Conservation (phyloP, 2,797 vertebrate species). For the Centroberyx gerrardi region DNA sequence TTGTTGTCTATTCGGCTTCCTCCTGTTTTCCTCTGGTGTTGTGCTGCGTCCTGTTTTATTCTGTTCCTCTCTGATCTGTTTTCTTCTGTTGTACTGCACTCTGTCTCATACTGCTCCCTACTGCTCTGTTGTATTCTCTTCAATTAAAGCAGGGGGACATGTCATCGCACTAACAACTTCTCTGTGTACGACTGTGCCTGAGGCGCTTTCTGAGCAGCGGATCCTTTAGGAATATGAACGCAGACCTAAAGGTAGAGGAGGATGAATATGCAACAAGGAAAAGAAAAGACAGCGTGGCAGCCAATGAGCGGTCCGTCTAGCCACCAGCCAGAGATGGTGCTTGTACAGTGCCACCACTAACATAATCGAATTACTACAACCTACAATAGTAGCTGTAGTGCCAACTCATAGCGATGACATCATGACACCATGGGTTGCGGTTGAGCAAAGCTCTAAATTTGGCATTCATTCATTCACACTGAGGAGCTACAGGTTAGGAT, state of each 20-base stretch:
- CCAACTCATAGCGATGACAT: too few species aligned
- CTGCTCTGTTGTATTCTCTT: conserved; percentile 63
- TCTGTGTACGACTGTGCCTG: conserved; percentile 40
- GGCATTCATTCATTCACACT: too few species aligned
- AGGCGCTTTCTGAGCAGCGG: conserved; percentile 53
- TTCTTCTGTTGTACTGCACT: conserved; percentile 31
- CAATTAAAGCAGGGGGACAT: conserved; percentile 70
- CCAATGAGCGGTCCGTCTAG: not conserved
- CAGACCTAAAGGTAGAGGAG: conserved; percentile 55
- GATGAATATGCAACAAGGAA: conserved; percentile 68
- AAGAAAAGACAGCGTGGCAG: conserved; percentile 7
- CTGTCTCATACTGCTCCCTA: conserved; percentile 43
- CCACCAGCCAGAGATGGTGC: conserved; percentile 1
- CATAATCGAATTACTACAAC: too few species aligned
- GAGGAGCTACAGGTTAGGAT: too few species aligned
- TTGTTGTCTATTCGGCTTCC: conserved; percentile 47
- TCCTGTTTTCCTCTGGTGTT: conserved; percentile 48
- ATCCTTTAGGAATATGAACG: conserved; percentile 63
- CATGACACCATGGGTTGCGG: too few species aligned
- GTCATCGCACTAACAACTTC: conserved; percentile 61
- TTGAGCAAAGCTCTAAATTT: too few species aligned
- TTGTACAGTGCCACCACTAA: not conserved
- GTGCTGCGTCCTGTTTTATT: conserved; percentile 49
- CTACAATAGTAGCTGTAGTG: too few species aligned
- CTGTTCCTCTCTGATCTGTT: conserved; percentile 60